Evolutionary conservation across 2,113 vertebrate genomes (phyloP).

Genomic region (Xenotilapia leptura): DNA sequence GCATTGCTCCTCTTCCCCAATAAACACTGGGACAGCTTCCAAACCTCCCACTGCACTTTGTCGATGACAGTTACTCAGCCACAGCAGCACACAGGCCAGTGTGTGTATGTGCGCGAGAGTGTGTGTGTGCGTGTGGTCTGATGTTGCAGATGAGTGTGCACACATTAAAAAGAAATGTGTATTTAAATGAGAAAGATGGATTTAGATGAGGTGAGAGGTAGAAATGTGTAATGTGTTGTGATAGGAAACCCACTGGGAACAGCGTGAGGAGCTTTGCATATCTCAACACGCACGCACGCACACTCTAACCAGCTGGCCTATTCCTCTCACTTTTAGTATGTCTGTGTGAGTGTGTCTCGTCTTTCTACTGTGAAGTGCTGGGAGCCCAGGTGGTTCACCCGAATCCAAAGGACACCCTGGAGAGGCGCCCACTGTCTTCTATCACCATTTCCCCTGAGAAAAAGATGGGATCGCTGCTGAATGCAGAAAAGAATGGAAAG

Average conservation of each 20-base stretch:
- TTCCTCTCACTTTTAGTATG: constrained; percentile 6
- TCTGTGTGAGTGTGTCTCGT: neutral
- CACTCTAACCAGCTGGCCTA: constrained; percentile 28
- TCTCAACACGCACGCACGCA: neutral
- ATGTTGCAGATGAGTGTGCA: neutral
- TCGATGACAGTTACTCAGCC: neutral
- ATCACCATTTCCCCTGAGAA: neutral
- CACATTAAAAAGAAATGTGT: neutral
- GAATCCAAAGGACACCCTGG: constrained; percentile 21
- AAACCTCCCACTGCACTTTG: constrained; percentile 13
- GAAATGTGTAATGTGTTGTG: constrained; percentile 43
- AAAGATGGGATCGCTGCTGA: neutral
- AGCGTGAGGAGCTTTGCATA: constrained; percentile 31
- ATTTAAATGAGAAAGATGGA: constrained; percentile 11
- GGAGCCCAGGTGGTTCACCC: constrained; percentile 37
- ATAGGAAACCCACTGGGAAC: constrained; percentile 35
- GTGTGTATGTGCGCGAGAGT: neutral
- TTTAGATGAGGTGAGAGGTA: constrained; percentile 11
- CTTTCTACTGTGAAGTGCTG: constrained; percentile 22
- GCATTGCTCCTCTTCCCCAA: constrained; percentile 3
- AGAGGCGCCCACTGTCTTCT: neutral
- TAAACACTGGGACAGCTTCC: constrained; percentile 26
- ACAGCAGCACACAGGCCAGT: neutral
- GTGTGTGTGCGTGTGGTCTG: neutral
- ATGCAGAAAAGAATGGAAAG: neutral